These are phyloP conservation scores for Drosophila pandora DNA, from an alignment of 1,140 invertebrate species.

Conservation along the genomic window DNA sequence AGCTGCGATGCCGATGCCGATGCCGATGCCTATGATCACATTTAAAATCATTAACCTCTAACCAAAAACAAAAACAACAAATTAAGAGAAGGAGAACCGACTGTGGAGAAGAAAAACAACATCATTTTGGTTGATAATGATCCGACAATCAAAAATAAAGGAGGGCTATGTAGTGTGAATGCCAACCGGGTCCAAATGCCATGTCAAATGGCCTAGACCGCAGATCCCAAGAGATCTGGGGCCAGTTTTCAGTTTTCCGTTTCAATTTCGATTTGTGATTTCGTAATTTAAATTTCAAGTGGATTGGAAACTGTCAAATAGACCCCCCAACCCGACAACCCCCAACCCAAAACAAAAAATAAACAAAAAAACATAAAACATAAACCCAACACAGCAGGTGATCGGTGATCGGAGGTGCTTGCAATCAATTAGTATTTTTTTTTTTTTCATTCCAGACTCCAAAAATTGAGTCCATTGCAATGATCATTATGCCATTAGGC, in stretches of 20 bases:
- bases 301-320: conserved; percentile 46
- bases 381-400: conserved; percentile 34
- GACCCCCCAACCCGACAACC: conserved; percentile 9
- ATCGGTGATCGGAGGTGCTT: conserved; percentile 9
- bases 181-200: conserved; percentile 26
- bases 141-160: conserved; percentile 65
- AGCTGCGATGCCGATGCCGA: conserved; percentile 49
- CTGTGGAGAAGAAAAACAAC: conserved; percentile 15
- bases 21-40: conserved; percentile 35
- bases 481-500: conserved; percentile 33
- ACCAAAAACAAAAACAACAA: background rate
- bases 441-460: conserved; percentile 1
- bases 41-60: conserved; percentile 47
- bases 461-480: conserved; percentile 42
- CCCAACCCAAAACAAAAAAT: conserved; percentile 1
- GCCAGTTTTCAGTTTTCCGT: conserved; percentile 22
- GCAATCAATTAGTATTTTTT: conserved; percentile 41
- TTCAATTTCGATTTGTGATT: conserved; percentile 28
- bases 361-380: background rate
- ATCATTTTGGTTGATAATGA: conserved; percentile 68
- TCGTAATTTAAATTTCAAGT: conserved; percentile 46
- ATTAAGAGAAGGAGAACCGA: background rate
- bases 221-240: conserved; percentile 4
- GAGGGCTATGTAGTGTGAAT: conserved; percentile 10
- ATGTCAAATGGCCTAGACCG: conserved; percentile 71